Percentiles rank a stretch among this genome's conserved stretches.
These are phyloP conservation scores for Myioborus melanocephalus DNA, from an alignment of 2,797 vertebrate species.

Conservation along the genomic window DNA sequence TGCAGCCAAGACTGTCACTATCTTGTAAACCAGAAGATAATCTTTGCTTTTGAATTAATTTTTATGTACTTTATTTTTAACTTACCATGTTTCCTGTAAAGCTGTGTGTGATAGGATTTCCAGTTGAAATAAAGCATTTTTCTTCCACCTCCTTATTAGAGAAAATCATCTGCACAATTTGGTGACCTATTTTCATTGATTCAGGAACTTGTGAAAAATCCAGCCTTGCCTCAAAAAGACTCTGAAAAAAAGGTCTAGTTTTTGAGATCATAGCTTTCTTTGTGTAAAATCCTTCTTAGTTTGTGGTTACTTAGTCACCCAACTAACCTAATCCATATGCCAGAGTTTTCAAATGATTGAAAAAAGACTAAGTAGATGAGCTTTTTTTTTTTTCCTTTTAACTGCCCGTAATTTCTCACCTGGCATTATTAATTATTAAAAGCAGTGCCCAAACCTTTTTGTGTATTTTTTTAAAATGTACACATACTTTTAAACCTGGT, in stretches of 20 bases:
- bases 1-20: slow-evolving; percentile 26
- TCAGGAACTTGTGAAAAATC: slow-evolving; percentile 5
- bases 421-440: slow-evolving; percentile 9
- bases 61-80: not conserved
- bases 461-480: not conserved
- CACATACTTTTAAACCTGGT: not conserved
- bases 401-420: not conserved
- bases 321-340: slow-evolving; percentile 24
- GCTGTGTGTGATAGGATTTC: not conserved
- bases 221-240: not conserved
- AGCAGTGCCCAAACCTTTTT: not conserved
- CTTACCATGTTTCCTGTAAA: not conserved
- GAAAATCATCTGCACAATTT: not conserved
- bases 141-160: not conserved
- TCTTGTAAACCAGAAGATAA: slow-evolving; percentile 46
- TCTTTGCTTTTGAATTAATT: not conserved
- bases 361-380: slow-evolving; percentile 22
- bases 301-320: slow-evolving; percentile 20
- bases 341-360: slow-evolving; percentile 7
- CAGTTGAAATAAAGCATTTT: not conserved
- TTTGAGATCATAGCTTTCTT: slow-evolving; percentile 28
- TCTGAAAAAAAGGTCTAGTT: not conserved
- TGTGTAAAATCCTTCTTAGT: slow-evolving; percentile 30
- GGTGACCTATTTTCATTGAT: slow-evolving; percentile 24
- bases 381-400: not conserved